Conservation (phyloP, 2,888 invertebrate genomes). For the Eupsilia transversa region DNA sequence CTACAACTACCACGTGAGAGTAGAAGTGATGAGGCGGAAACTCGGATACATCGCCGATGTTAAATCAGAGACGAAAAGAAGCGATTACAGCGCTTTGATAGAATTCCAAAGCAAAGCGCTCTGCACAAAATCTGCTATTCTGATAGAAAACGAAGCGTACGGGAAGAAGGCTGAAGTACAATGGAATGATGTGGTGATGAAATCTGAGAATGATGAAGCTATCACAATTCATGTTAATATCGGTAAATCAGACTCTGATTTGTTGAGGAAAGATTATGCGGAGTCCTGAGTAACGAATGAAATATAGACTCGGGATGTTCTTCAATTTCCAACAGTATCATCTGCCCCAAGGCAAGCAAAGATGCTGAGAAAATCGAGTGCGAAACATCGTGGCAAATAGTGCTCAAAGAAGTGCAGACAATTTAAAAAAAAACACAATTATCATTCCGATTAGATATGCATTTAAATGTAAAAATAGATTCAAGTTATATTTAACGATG, state of each 20-base stretch:
- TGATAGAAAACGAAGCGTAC: constrained; percentile 87
- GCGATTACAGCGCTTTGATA: constrained; percentile 86
- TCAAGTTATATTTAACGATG: constrained; percentile 53
- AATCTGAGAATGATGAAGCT: constrained; percentile 86
- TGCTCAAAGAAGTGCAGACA: constrained; percentile 51
- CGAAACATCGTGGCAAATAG: constrained; percentile 49
- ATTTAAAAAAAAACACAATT: constrained; percentile 52
- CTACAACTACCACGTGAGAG: constrained; percentile 87
- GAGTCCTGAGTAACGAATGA: constrained; percentile 71
- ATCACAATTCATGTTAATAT: constrained; percentile 88
- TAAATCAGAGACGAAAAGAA: constrained; percentile 84
- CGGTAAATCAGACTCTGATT: constrained; percentile 80
- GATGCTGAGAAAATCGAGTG: constrained; percentile 57
- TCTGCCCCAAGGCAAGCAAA: constrained; percentile 5
- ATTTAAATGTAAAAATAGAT: constrained; percentile 69
- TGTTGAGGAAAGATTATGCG: constrained; percentile 76
- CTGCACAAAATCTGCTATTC: constrained; percentile 85
- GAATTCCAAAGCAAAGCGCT: constrained; percentile 88
- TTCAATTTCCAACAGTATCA: constrained; percentile 58
- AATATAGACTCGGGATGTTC: constrained; percentile 39
- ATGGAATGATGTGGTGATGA: constrained; percentile 87
- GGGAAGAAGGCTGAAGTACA: constrained; percentile 88
- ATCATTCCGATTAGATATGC: constrained; percentile 76
- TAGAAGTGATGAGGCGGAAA: constrained; percentile 87
- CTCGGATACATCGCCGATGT: constrained; percentile 84